These are phyloP conservation scores for Lacanobia wlatinum DNA, from an alignment of 2,888 invertebrate genomes.

Conservation along the genomic window DNA sequence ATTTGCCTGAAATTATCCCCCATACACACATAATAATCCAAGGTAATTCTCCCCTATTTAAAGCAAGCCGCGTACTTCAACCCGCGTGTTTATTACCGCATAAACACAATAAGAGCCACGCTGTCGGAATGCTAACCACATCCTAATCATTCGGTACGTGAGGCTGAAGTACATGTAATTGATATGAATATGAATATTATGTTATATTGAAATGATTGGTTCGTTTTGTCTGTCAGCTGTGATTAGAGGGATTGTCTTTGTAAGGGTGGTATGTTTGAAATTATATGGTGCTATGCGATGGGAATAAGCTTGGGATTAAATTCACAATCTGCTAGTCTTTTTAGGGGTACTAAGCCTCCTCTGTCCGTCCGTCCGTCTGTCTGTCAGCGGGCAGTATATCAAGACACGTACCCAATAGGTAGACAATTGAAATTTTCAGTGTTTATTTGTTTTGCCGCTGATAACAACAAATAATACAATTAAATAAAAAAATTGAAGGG, in stretches of 20 bases:
- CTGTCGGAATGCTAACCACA: conserved; percentile 36
- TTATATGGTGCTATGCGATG: not conserved
- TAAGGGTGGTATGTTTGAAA: not conserved
- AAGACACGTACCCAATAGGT: too few relatives aligned
- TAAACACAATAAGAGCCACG: conserved; percentile 46
- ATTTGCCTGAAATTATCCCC: too few relatives aligned
- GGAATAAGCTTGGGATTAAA: not conserved
- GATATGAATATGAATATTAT: conserved; percentile 54
- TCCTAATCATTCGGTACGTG: conserved; percentile 45
- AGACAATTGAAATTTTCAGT: too few relatives aligned
- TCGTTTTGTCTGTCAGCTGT: conserved; percentile 23
- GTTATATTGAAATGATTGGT: conserved; percentile 26
- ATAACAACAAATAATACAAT: too few relatives aligned
- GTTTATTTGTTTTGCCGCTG: too few relatives aligned
- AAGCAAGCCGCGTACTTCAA: conserved; percentile 26
- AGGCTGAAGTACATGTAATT: conserved; percentile 39
- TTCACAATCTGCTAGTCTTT: not conserved
- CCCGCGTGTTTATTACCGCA: conserved; percentile 45
- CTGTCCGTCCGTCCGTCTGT: too few relatives aligned
- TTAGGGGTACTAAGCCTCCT: too few relatives aligned
- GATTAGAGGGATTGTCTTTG: conserved; percentile 28
- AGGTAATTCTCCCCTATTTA: conserved; percentile 34
- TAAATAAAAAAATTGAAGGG: too few relatives aligned
- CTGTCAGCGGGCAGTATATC: too few relatives aligned
- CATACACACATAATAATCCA: conserved; percentile 25